Evolutionary conservation across 2,888 invertebrate genomes (phyloP).

Genomic region (Drosophila leonis): DNA sequence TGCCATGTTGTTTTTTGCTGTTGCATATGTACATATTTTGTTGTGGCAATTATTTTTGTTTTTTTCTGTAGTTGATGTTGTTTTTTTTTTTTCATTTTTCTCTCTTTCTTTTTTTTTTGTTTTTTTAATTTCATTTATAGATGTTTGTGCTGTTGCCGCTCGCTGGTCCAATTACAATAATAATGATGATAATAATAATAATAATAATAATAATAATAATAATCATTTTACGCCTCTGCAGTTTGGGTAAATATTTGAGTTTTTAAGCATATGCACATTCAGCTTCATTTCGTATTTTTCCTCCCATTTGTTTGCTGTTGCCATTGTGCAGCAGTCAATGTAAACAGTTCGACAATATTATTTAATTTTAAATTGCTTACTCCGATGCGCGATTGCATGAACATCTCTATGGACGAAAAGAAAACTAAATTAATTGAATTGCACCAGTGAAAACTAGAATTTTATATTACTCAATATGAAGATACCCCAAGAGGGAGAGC

Average conservation of each 20-base stretch:
- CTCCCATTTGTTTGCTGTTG: conserved; percentile 2
- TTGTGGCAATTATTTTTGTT: conserved; percentile 54
- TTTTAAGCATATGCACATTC: conserved; percentile 73
- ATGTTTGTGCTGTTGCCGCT: conserved; percentile 14
- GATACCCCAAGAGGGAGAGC: no score
- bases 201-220: conserved; percentile 72
- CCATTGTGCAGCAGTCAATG: conserved; percentile 37
- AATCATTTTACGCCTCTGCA: conserved; percentile 68
- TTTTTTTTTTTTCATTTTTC: neutral
- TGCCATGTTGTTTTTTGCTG: conserved; percentile 11
- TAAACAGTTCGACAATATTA: conserved; percentile 45
- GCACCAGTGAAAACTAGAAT: neutral
- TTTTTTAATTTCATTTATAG: conserved; percentile 17
- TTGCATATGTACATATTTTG: conserved; percentile 17
- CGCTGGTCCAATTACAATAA: conserved; percentile 67
- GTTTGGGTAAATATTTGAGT: conserved; percentile 74
- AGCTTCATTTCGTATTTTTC: conserved; percentile 37
- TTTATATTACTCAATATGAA: neutral
- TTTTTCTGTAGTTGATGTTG: conserved; percentile 26
- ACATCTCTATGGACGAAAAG: neutral
- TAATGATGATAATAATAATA: conserved; percentile 74
- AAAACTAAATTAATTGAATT: neutral
- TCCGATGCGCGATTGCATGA: conserved; percentile 1
- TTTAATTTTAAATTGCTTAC: conserved; percentile 51
- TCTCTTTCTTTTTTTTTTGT: neutral